A percentile compares a stretch with the other conserved stretches of the same genome.
phyloP scores from a whole-genome alignment of 2,797 vertebrate genomes.

The Siniperca undulata region DNA sequence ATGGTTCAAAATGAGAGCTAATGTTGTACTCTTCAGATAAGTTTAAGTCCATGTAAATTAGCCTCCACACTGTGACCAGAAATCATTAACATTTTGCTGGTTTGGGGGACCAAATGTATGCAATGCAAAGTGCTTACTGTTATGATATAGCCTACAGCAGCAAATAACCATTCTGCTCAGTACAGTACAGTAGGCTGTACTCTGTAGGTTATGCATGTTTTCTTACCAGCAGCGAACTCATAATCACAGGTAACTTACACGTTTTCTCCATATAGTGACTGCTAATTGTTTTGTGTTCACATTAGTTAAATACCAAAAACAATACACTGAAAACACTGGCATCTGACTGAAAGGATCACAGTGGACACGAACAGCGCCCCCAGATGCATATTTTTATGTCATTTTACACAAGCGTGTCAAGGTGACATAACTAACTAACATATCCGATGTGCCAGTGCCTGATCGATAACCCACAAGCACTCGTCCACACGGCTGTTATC shows the following conservation, averaged over 20 bases:
- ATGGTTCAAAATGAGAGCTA: too few relatives aligned
- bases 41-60: too few relatives aligned
- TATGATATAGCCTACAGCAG: neutral
- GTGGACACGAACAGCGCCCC: neutral
- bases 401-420: constrained; percentile 3
- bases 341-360: neutral
- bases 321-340: neutral
- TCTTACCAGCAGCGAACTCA: neutral
- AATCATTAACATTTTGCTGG: neutral
- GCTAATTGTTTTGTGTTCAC: neutral
- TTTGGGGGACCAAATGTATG: neutral
- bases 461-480: constrained; percentile 39
- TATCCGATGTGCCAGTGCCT: neutral
- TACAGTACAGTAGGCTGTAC: neutral
- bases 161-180: neutral
- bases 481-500: constrained; percentile 6
- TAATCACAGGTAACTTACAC: neutral
- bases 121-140: neutral
- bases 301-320: neutral
- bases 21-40: neutral
- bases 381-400: neutral
- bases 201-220: neutral
- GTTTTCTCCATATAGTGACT: neutral
- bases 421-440: constrained; percentile 20
- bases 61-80: neutral